Base-by-base conservation (phyloP, 2,113 vertebrate species). In the Ammodytes dubius region DNA sequence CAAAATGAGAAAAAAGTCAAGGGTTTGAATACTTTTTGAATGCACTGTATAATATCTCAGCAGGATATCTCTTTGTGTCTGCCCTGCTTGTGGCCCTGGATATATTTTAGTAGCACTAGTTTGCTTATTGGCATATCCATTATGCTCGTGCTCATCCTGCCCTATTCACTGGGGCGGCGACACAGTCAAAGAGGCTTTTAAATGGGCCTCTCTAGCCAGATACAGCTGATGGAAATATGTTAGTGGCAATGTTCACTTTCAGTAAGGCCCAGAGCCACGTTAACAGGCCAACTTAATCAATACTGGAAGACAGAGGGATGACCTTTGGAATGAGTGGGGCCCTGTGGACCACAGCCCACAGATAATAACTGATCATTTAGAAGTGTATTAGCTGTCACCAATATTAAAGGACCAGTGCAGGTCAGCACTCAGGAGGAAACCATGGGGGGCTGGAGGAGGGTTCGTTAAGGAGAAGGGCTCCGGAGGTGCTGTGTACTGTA, bases 311-410 rank as follows among this genome's bases (percentile, higher is more conserved):
- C 88, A 92, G 89, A 88, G 82, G 83, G 78, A 90, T 94, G 94
- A 95, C 94, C 93, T 94, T 94, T 94, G 86, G 85, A 93, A 93
- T 83, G 88, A 93, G 90, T 91, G 82, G 90, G 93, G 89, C 87
- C 89, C 87, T 77, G 50, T 79, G 90, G 91, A 95, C 76, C 81
- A 94, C 85, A 78, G 89, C 91, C 92, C 79, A 76, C 91, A 93
- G 92, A 94, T 94, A 95, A 94, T 95, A 95, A 91, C 89, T 90
- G 90, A 93, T 92, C 91, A 94, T 93, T 94, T 92, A 90, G 85
- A 85, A 89, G 90, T 91, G 89, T 92, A 93, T 91, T 91, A 93
- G 92, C 91, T 92, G 90, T 91, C 92, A 93, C 92, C 91, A 92
- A 88, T 92, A 90, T 92, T 90, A 90, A 84, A 90, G 94, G 84